Evolutionary conservation across 2,797 vertebrate genomes (phyloP).

Genomic region (Cossypha dichroa): DNA sequence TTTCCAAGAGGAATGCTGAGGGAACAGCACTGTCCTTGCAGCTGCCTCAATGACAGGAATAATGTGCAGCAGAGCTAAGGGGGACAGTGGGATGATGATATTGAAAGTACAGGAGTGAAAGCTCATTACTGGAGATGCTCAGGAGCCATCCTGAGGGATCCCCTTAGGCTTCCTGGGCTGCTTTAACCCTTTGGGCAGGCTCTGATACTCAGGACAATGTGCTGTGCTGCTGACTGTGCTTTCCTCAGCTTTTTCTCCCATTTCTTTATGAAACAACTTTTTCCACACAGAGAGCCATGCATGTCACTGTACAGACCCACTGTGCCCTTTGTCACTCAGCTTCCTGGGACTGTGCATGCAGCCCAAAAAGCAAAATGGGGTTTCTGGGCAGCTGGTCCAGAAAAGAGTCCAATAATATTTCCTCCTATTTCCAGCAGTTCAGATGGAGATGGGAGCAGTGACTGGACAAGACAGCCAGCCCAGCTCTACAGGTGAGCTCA

Average conservation of each 20-base stretch:
- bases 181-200: background rate
- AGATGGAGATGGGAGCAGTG: accelerated
- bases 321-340: accelerated
- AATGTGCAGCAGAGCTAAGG: background rate
- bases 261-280: background rate
- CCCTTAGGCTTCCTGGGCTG: background rate
- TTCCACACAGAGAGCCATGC: accelerated
- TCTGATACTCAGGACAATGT: background rate
- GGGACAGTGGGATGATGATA: constrained; percentile 4
- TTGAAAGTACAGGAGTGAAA: constrained; percentile 38
- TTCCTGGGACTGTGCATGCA: background rate
- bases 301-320: accelerated
- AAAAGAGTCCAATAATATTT: background rate
- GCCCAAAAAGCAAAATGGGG: background rate
- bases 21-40: background rate
- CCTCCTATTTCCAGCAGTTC: background rate
- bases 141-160: background rate
- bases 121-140: constrained; percentile 24
- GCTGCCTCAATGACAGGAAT: constrained; percentile 12
- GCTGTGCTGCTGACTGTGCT: background rate
- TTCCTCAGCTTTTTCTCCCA: background rate
- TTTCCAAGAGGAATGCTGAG: background rate
- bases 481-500: background rate
- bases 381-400: background rate
- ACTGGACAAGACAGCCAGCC: background rate